Percentiles rank a stretch among this genome's conserved stretches.
phyloP scores from a whole-genome alignment of 2,113 vertebrate species.

The Tupaia chinensis region DNA sequence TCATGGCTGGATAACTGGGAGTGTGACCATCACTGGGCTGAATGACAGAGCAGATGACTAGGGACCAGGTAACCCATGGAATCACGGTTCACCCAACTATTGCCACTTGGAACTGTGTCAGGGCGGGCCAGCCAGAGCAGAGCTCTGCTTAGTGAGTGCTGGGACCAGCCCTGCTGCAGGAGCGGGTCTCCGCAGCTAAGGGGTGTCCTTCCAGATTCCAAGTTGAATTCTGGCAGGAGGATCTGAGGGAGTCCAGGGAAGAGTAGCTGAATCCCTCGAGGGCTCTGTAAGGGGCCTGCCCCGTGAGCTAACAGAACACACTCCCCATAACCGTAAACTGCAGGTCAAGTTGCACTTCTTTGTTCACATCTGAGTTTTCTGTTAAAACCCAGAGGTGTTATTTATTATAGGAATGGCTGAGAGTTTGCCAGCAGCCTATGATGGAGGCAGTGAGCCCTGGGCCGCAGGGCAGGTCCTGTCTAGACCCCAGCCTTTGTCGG shows the following conservation, averaged over 20 bases:
- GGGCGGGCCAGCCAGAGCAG: not conserved
- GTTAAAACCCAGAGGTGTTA: not conserved
- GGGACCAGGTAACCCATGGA: no score
- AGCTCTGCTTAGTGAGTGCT: not conserved
- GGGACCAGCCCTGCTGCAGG: not conserved
- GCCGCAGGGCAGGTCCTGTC: not conserved
- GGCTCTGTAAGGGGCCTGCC: not conserved
- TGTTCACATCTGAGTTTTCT: not conserved
- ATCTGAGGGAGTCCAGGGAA: not conserved
- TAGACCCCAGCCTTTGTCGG: not conserved
- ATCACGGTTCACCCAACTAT: not conserved
- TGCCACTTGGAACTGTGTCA: not conserved
- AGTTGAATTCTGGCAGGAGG: not conserved
- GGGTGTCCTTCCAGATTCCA: not conserved
- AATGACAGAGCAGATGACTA: not conserved
- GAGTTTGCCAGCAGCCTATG: not conserved
- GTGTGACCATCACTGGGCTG: not conserved
- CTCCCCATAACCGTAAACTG: not conserved
- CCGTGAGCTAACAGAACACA: not conserved
- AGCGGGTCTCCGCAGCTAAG: not conserved
- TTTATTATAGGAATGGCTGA: not conserved
- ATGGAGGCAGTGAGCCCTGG: not conserved
- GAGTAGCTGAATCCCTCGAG: not conserved
- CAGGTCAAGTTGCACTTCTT: not conserved
- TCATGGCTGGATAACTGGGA: not conserved